Evolutionary conservation across 2,888 invertebrate genomes (phyloP).

Genomic region (Gymnoscelis rufifasciata): DNA sequence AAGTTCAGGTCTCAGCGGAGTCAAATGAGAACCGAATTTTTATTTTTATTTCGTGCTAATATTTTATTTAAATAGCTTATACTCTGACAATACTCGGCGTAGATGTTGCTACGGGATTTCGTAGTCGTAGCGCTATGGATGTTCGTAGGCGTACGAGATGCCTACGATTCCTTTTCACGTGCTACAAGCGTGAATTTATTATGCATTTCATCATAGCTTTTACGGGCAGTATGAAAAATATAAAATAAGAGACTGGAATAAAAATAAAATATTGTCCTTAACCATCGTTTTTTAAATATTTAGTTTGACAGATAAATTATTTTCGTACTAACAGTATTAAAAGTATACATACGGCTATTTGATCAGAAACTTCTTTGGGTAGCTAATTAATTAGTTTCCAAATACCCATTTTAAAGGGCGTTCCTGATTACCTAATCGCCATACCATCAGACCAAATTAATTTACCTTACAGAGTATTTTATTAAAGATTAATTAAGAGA

Average conservation of each 20-base stretch:
- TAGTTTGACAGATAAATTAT: no score
- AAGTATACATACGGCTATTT: no score
- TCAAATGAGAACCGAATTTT: constrained; percentile 1
- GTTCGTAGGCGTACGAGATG: neutral
- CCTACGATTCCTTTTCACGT: no score
- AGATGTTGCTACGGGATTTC: neutral
- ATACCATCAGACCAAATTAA: constrained; percentile 20
- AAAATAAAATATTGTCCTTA: no score
- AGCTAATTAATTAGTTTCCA: no score
- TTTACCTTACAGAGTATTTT: constrained; percentile 16
- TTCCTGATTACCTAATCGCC: constrained; percentile 20
- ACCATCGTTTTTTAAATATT: no score
- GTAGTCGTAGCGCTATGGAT: constrained; percentile 4
- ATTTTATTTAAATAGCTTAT: neutral
- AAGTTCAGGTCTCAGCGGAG: constrained; percentile 18
- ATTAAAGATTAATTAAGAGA: constrained; percentile 28
- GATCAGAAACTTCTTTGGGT: no score
- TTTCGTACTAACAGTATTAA: neutral
- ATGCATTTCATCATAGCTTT: no score
- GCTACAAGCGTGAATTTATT: no score
- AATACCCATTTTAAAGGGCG: constrained; percentile 9
- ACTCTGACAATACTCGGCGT: neutral
- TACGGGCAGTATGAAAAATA: no score
- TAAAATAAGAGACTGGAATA: no score
- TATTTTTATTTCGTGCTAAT: neutral